Evolutionary conservation across 1,140 invertebrate genomes (phyloP).

Genomic region (Philopotamus ludificatus): DNA sequence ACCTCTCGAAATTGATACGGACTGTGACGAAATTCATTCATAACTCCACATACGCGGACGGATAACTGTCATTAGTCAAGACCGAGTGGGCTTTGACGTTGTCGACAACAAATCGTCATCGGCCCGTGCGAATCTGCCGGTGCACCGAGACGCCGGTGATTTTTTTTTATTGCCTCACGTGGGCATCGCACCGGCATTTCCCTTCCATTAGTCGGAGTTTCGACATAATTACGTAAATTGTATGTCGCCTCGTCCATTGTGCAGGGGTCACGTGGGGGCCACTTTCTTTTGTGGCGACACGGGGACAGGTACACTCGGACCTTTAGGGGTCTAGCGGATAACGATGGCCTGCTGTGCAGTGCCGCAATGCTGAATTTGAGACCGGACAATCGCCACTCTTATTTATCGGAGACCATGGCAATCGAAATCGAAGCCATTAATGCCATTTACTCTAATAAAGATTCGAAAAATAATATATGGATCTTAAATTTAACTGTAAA

Average conservation of each 20-base stretch:
- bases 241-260: slow-evolving; percentile 20
- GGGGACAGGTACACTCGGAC: slow-evolving; percentile 1
- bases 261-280: slow-evolving; percentile 20
- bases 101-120: neutral
- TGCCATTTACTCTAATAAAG: too few relatives aligned
- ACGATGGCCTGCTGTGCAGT: too few relatives aligned
- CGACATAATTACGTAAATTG: slow-evolving; percentile 31
- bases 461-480: too few relatives aligned
- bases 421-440: too few relatives aligned
- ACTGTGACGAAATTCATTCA: neutral
- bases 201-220: slow-evolving; percentile 12
- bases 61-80: neutral
- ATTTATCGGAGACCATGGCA: too few relatives aligned
- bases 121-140: neutral
- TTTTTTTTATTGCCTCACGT: neutral
- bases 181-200: neutral
- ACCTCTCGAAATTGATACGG: neutral
- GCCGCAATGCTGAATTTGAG: too few relatives aligned
- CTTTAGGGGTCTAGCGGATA: too few relatives aligned
- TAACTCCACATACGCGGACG: neutral
- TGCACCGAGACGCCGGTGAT: neutral
- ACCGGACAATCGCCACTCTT: too few relatives aligned
- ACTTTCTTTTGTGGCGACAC: slow-evolving; percentile 27
- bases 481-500: too few relatives aligned
- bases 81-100: neutral